Conservation (phyloP, 1,140 invertebrate genomes). For the Drosophila truncata region DNA sequence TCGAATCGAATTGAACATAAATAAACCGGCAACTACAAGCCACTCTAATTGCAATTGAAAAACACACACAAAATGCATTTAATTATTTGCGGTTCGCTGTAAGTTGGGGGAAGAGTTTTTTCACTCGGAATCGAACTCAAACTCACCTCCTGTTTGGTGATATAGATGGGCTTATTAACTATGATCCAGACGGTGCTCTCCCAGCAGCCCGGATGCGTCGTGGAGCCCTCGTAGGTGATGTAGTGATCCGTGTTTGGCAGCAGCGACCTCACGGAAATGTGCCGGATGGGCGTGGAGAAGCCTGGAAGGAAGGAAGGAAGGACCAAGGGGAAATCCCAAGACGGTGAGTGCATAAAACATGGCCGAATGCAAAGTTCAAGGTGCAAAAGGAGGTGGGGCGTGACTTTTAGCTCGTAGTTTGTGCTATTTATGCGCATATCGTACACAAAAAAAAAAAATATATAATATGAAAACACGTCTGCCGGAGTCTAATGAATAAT, state of each 20-base stretch:
- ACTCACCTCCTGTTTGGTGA: constrained; percentile 94
- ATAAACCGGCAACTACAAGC: constrained; percentile 36
- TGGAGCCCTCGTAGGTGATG: constrained; percentile 99
- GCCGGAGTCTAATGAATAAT: constrained; percentile 70
- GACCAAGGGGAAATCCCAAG: background rate
- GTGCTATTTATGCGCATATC: constrained; percentile 57
- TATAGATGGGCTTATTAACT: constrained; percentile 98
- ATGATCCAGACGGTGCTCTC: constrained; percentile 98
- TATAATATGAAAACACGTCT: constrained; percentile 53
- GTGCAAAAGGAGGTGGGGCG: constrained; percentile 30
- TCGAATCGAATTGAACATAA: constrained; percentile 25
- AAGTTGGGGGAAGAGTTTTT: background rate
- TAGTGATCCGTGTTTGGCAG: constrained; percentile 95
- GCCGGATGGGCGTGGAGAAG: constrained; percentile 91
- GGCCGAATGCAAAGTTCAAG: constrained; percentile 63
- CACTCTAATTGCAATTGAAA: constrained; percentile 71
- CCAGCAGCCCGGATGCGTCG: constrained; percentile 97
- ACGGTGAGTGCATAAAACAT: constrained; percentile 28
- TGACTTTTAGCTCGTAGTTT: background rate
- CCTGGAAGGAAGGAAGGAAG: constrained; percentile 89
- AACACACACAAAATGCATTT: constrained; percentile 65
- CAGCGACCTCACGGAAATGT: constrained; percentile 93
- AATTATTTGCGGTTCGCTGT: constrained; percentile 67
- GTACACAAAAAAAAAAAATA: constrained; percentile 29
- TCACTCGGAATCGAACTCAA: too few species aligned